These are phyloP conservation scores for Pseudorhiza aurosa DNA, from an alignment of 30 jellyfish, hydroid and myxozoan species.

Conservation along the genomic window DNA sequence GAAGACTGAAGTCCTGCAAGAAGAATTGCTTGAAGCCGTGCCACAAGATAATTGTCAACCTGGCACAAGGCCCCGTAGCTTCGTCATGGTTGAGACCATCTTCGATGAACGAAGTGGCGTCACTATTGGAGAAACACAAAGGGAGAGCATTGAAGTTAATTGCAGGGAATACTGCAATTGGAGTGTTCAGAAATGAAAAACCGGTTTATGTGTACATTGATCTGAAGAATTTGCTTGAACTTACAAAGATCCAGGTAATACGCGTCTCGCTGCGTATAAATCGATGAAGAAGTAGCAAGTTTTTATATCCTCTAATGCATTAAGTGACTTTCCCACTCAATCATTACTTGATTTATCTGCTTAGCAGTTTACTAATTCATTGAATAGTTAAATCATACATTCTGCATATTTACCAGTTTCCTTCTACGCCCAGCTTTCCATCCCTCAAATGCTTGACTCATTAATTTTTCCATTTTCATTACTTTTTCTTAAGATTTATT, in stretches of 20 bases:
- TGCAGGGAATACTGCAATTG: constrained; percentile 59
- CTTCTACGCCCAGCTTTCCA: too few relatives aligned
- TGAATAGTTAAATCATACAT: too few relatives aligned
- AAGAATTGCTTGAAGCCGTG: constrained; percentile 22
- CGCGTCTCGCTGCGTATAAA: background rate
- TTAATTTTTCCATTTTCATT: too few relatives aligned
- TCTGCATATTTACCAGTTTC: too few relatives aligned
- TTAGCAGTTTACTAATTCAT: too few relatives aligned
- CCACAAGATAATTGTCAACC: background rate
- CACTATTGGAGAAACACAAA: background rate
- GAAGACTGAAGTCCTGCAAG: constrained; percentile 29
- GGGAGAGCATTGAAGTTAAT: constrained; percentile 9
- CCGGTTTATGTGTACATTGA: constrained; percentile 15
- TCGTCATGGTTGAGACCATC: constrained; percentile 28
- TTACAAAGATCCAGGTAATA: constrained; percentile 16
- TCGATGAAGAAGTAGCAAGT: too few relatives aligned
- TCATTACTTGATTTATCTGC: too few relatives aligned
- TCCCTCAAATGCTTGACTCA: too few relatives aligned
- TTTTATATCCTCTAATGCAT: too few relatives aligned
- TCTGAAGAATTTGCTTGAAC: constrained; percentile 24
- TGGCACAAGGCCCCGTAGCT: background rate
- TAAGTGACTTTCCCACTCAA: too few relatives aligned
- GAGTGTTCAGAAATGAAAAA: constrained; percentile 35
- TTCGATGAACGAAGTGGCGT: background rate
- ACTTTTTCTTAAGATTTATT: too few relatives aligned